Evolutionary conservation across 2,797 vertebrate species (phyloP).

Genomic region (Gallinago solitaria): DNA sequence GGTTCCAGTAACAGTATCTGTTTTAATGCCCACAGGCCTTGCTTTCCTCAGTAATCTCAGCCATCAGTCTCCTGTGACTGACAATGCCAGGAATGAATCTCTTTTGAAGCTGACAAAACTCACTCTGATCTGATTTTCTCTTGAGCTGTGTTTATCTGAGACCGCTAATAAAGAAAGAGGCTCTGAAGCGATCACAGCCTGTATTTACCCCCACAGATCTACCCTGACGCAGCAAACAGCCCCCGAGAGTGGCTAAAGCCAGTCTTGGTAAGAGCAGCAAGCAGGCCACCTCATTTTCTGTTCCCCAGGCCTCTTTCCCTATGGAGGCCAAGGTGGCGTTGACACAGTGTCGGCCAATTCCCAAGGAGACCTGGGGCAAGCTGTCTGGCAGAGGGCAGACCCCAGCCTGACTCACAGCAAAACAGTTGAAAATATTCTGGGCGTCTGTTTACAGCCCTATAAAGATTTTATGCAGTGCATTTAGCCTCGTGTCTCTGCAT

Average conservation of each 20-base stretch:
- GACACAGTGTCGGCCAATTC: not conserved
- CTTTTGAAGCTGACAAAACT: constrained; percentile 52
- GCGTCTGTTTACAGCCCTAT: constrained; percentile 20
- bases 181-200: not conserved
- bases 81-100: constrained; percentile 22
- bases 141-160: not conserved
- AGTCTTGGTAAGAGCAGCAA: not conserved
- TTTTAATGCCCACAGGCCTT: constrained; percentile 40
- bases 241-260: not conserved
- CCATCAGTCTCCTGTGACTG: constrained; percentile 24
- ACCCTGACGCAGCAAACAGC: not conserved
- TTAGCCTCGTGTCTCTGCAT: constrained; percentile 50
- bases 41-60: constrained; percentile 35
- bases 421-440: constrained; percentile 1
- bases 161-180: not conserved
- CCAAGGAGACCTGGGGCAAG: not conserved
- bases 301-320: not conserved
- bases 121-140: constrained; percentile 33
- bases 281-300: not conserved
- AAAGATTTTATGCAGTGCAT: constrained; percentile 62
- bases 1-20: constrained; percentile 15
- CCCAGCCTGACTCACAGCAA: not conserved
- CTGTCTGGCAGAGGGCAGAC: not conserved
- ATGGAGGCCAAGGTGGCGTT: not conserved
- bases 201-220: not conserved